phyloP scores from a whole-genome alignment of 2,888 invertebrate genomes.

The Sussaba pulchella region DNA sequence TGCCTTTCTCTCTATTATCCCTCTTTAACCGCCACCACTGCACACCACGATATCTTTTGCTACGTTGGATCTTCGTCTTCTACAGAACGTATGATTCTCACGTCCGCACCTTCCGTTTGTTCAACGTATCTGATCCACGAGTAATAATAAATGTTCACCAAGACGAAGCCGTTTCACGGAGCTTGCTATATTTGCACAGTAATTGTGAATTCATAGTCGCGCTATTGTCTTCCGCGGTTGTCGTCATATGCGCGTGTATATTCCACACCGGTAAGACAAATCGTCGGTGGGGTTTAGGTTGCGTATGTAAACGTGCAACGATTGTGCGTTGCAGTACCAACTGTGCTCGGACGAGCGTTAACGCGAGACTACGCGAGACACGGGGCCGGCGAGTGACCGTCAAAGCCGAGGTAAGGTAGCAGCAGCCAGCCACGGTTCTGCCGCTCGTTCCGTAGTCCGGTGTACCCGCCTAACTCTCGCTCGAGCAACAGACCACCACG shows the following conservation, averaged over 20 bases:
- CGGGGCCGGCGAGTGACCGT: conserved; percentile 51
- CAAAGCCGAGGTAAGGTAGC: neutral
- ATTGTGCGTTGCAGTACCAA: conserved; percentile 48
- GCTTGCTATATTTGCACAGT: conserved; percentile 6
- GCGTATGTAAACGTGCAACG: conserved; percentile 34
- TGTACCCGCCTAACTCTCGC: conserved; percentile 10
- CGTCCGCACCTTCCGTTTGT: conserved; percentile 17
- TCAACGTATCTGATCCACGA: conserved; percentile 9
- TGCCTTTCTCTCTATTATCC: too few relatives aligned
- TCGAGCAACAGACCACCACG: conserved; percentile 41
- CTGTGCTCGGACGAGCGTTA: conserved; percentile 63
- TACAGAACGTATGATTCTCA: conserved; percentile 25
- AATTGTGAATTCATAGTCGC: too few relatives aligned
- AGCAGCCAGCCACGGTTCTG: neutral
- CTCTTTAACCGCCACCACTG: neutral
- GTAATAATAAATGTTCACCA: too few relatives aligned
- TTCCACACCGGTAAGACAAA: too few relatives aligned
- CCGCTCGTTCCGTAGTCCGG: neutral
- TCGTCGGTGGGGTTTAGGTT: neutral
- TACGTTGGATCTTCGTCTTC: conserved; percentile 2
- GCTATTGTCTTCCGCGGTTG: too few relatives aligned
- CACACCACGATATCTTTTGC: conserved; percentile 24
- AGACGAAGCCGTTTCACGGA: too few relatives aligned
- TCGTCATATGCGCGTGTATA: too few relatives aligned
- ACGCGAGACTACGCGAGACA: conserved; percentile 64